Base-by-base conservation (phyloP, 2,113 vertebrate species). In the Calyptomena viridis region DNA sequence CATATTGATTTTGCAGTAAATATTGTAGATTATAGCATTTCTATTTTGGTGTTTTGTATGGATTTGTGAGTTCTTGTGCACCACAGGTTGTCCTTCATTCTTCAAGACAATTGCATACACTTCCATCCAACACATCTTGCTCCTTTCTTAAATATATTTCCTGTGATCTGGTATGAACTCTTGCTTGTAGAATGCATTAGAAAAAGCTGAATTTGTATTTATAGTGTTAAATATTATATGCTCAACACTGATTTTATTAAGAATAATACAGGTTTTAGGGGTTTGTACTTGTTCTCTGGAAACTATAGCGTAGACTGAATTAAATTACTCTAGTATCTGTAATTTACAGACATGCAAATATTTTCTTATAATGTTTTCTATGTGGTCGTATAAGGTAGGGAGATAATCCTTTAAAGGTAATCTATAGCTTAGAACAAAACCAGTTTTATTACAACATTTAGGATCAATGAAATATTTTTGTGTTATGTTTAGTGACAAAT, bases 201-300 rank as follows among this genome's bases (percentile, higher is more conserved):
- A 63, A 94, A 94, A 90, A 68, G 53, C 42, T 79, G 80, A 46
- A 37, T 49, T 35, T 84, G 42, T 97, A 92, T 97, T 97, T 97
- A 90, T 96, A 94, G 74, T 95, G 76, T 97, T 92, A 93, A 93
- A 92, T 96, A 93, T 68, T 66, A 74, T 89, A 89, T 92, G 78
- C 84, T 96, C 78, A 81, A 90, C 87, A 77, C 82, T 94, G 90
- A 97, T 95, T 89, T 89, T 96, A 96, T 64, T 79, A 95, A 69
- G 40, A 76, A 95, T 97, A 90, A 84, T 73, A 80, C 64, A 96
- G 75, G 67, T 86, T 89, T 96, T 96, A 92, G 85, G 86, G 47
- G 66, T 96, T 97, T 97, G 96, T 98, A 98, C 96, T 98, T 98
- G 96, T 97, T 97, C 97, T 98, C 98, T 98, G 98, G 97, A 98